These are phyloP conservation scores for Trichomalopsis sarcophagae DNA, from an alignment of 1,140 invertebrate genomes.

Conservation along the genomic window DNA sequence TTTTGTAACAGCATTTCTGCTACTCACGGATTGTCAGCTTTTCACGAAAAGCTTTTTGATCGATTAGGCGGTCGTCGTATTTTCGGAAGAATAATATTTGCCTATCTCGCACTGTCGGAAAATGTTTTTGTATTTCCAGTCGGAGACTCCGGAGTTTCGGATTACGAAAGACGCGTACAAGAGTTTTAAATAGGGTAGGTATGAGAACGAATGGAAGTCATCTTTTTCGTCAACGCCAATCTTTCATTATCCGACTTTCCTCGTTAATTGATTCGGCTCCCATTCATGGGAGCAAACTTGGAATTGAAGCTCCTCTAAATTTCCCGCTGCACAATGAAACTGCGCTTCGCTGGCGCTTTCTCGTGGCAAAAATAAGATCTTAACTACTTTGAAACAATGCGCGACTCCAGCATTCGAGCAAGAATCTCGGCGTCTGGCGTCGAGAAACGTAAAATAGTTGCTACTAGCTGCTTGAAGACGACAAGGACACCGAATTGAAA, in stretches of 20 bases:
- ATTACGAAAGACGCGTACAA: background rate
- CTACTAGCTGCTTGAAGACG: background rate
- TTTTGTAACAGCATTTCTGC: background rate
- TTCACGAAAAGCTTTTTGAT: background rate
- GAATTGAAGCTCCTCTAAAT: background rate
- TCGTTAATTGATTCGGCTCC: background rate
- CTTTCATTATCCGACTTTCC: background rate
- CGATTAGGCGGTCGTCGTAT: background rate
- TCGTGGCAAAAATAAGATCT: background rate
- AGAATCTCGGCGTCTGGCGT: background rate
- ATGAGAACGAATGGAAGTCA: no score
- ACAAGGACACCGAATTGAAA: conserved; percentile 22
- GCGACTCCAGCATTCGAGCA: background rate
- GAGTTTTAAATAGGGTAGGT: background rate
- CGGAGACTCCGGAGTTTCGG: background rate
- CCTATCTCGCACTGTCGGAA: background rate
- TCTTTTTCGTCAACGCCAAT: no score
- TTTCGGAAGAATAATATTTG: conserved; percentile 9
- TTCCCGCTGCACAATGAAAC: background rate
- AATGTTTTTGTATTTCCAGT: background rate
- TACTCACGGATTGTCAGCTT: background rate
- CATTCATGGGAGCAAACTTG: background rate
- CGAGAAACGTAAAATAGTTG: background rate
- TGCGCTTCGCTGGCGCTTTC: background rate
- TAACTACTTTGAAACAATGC: background rate